phyloP scores from a whole-genome alignment of 2,113 vertebrate species.

The Barnardius zonarius region DNA sequence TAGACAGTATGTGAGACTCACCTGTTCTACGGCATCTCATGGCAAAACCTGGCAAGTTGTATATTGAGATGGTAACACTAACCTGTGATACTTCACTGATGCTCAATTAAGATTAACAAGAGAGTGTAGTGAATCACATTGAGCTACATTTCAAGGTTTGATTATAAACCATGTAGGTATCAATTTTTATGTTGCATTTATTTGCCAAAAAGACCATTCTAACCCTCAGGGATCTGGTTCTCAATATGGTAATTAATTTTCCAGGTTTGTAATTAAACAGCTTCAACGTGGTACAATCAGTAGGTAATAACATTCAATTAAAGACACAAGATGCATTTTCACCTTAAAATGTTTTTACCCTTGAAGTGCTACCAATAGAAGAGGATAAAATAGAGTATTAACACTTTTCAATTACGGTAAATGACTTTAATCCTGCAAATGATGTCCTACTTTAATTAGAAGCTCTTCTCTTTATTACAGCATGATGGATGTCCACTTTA shows the following conservation, averaged over 20 bases:
- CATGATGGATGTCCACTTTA: slow-evolving; percentile 87
- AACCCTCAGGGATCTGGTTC: slow-evolving; percentile 67
- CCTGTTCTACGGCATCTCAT: not conserved
- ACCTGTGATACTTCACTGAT: slow-evolving; percentile 24
- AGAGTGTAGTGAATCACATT: slow-evolving; percentile 64
- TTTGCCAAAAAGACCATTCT: slow-evolving; percentile 72
- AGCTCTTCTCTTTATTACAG: slow-evolving; percentile 79
- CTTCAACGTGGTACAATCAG: slow-evolving; percentile 75
- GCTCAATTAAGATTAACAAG: slow-evolving; percentile 61
- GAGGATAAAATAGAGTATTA: slow-evolving; percentile 87
- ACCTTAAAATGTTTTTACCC: slow-evolving; percentile 81
- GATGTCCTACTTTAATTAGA: slow-evolving; percentile 87
- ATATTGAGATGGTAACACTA: not conserved
- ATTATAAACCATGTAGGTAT: slow-evolving; percentile 69
- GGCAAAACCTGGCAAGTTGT: not conserved
- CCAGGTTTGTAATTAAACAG: slow-evolving; percentile 79
- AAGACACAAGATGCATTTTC: slow-evolving; percentile 78
- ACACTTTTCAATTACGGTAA: slow-evolving; percentile 88
- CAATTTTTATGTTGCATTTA: slow-evolving; percentile 76
- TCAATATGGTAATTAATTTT: slow-evolving; percentile 78
- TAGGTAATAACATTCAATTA: slow-evolving; percentile 82
- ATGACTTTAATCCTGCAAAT: slow-evolving; percentile 89
- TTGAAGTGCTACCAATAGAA: slow-evolving; percentile 80
- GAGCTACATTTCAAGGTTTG: slow-evolving; percentile 53
- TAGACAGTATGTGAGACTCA: not conserved